Percentiles rank a stretch among this genome's conserved stretches.
Conservation (phyloP, 2,797 vertebrate species). For the Arctocebus calabarensis region DNA sequence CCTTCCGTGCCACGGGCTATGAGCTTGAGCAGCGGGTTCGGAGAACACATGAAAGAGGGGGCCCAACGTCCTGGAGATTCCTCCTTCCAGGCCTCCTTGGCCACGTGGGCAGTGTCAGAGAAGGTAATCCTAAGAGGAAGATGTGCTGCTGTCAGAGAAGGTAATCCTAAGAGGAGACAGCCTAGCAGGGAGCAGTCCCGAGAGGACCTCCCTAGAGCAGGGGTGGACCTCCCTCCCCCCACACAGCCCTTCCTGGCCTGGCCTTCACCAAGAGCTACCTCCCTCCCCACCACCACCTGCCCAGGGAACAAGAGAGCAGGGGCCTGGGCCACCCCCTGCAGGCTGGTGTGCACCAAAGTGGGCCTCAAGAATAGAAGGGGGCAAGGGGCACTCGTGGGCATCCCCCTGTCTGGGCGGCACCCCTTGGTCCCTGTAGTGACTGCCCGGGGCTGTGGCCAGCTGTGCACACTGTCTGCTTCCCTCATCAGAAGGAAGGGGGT, state of each 20-base stretch:
- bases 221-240: too few relatives aligned
- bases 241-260: background rate
- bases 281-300: background rate
- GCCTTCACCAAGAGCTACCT: background rate
- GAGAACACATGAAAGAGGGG: background rate
- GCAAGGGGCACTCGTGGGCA: background rate
- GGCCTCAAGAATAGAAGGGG: background rate
- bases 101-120: background rate
- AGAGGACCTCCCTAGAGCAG: background rate
- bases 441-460: too few relatives aligned
- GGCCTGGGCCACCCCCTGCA: background rate
- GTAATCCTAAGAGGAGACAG: background rate
- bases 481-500: background rate
- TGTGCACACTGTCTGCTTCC: background rate
- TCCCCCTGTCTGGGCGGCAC: background rate
- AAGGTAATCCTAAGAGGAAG: background rate
- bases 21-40: background rate
- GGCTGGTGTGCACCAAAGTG: background rate
- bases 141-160: rapidly evolving
- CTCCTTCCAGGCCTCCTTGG: background rate
- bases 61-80: background rate
- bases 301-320: background rate
- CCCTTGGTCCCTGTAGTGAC: background rate
- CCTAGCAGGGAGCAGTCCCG: background rate
- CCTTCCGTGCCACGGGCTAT: too few relatives aligned